Evolutionary conservation across 2,888 invertebrate species (phyloP).

Genomic region (Drosophila neotestacea): DNA sequence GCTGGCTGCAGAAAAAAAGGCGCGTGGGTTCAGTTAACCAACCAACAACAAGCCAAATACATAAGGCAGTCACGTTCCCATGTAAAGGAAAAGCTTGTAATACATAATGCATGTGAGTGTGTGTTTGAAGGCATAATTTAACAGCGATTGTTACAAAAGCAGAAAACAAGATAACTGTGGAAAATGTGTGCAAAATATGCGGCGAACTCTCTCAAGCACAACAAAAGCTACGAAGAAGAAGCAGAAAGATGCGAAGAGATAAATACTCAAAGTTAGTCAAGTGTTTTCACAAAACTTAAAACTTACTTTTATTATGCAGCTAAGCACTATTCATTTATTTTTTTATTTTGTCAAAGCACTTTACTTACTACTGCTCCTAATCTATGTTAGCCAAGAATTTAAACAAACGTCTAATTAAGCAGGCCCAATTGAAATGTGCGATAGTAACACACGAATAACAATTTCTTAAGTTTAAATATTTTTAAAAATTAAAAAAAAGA

Average conservation of each 20-base stretch:
- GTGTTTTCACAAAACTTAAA: too few species aligned
- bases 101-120: constrained; percentile 46
- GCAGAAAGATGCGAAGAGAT: constrained; percentile 15
- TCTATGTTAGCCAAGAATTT: constrained; percentile 1
- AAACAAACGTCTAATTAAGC: constrained; percentile 23
- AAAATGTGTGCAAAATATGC: constrained; percentile 65
- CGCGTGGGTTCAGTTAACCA: constrained; percentile 74
- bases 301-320: too few species aligned
- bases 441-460: too few species aligned
- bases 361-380: too few species aligned
- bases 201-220: constrained; percentile 49
- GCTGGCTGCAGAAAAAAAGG: constrained; percentile 64
- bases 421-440: constrained; percentile 16
- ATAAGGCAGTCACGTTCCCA: constrained; percentile 74
- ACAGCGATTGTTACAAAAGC: constrained; percentile 71
- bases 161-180: constrained; percentile 65
- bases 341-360: too few species aligned
- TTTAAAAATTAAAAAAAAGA: too few species aligned
- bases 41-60: constrained; percentile 65
- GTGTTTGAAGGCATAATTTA: constrained; percentile 51
- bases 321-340: too few species aligned
- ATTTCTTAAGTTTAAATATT: too few species aligned
- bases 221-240: constrained; percentile 48
- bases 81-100: constrained; percentile 63
- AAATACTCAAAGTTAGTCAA: constrained; percentile 14